A percentile compares a stretch with the other conserved stretches of the same genome.
These are phyloP conservation scores for Huso huso DNA, from an alignment of 2,797 vertebrate species.

Conservation along the genomic window DNA sequence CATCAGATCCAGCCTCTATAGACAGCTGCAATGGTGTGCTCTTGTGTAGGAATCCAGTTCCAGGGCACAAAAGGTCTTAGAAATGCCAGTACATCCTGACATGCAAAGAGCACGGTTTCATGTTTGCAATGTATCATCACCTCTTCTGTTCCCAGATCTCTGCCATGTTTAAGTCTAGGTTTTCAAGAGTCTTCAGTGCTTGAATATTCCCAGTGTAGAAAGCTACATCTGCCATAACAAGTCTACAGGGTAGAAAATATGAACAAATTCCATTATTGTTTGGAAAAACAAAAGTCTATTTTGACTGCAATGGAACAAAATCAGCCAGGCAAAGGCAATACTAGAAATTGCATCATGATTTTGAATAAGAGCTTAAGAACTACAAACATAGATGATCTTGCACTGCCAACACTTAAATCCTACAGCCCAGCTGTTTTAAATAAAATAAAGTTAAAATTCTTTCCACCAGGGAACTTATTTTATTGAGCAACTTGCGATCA, in stretches of 20 bases:
- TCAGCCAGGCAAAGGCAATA: too few relatives aligned
- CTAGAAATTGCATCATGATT: too few relatives aligned
- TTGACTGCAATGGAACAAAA: too few relatives aligned
- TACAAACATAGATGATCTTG: too few relatives aligned
- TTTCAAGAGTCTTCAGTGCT: conserved; percentile 82
- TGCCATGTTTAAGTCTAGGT: conserved; percentile 83
- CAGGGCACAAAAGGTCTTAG: conserved; percentile 22
- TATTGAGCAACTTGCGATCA: too few relatives aligned
- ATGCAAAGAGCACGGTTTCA: conserved; percentile 31
- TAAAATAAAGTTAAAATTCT: too few relatives aligned
- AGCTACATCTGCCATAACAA: conserved; percentile 90
- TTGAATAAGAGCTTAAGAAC: too few relatives aligned
- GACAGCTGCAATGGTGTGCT: conserved; percentile 15
- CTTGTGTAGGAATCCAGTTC: conserved; percentile 35
- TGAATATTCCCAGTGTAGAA: conserved; percentile 95
- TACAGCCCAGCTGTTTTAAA: too few relatives aligned
- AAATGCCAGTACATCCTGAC: conserved; percentile 29
- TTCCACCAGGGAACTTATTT: too few relatives aligned
- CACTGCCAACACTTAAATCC: too few relatives aligned
- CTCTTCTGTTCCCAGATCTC: conserved; percentile 99
- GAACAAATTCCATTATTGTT: too few relatives aligned
- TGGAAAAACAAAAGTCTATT: too few relatives aligned
- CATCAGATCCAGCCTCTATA: conserved; percentile 32
- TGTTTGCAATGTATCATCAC: conserved; percentile 59
- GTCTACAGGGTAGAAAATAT: conserved; percentile 45